Percentiles rank a stretch among this genome's conserved stretches.
Evolutionary conservation across 2,797 vertebrate genomes (phyloP).

Genomic region (Tokudaia tokunoshimensis): DNA sequence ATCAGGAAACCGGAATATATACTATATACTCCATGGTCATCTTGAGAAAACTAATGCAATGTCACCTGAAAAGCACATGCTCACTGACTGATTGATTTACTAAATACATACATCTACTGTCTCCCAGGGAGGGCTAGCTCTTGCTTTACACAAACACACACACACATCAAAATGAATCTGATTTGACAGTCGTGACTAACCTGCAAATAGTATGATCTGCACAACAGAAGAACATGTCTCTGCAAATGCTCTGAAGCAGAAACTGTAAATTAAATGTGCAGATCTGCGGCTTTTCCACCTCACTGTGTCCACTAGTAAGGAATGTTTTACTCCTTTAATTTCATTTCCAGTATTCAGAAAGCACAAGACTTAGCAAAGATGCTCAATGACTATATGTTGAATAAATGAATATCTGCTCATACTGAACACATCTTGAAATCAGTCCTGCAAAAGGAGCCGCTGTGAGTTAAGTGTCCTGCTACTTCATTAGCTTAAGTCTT

Average conservation of each 20-base stretch:
- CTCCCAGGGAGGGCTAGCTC: too few relatives aligned
- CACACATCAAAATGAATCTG: background rate
- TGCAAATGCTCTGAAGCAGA: background rate
- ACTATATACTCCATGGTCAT: background rate
- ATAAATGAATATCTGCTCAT: background rate
- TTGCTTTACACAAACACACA: background rate
- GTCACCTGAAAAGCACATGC: background rate
- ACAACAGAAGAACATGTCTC: background rate
- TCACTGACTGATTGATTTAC: background rate
- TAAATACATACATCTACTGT: background rate
- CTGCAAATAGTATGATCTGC: background rate
- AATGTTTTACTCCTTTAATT: background rate
- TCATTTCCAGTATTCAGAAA: background rate
- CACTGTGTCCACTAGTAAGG: rapidly evolving
- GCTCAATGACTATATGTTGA: background rate
- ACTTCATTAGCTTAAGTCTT: background rate
- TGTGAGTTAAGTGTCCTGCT: background rate
- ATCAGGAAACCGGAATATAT: background rate
- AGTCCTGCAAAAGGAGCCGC: too few relatives aligned
- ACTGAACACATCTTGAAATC: background rate
- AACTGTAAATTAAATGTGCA: background rate
- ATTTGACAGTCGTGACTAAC: background rate
- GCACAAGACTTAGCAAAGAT: background rate
- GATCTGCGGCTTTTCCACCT: background rate
- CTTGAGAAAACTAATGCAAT: background rate